Evolutionary conservation across 1,140 invertebrate species (phyloP), one percentile per base, ranked within the genome.

Genomic region (Papilio aristodemus): DNA sequence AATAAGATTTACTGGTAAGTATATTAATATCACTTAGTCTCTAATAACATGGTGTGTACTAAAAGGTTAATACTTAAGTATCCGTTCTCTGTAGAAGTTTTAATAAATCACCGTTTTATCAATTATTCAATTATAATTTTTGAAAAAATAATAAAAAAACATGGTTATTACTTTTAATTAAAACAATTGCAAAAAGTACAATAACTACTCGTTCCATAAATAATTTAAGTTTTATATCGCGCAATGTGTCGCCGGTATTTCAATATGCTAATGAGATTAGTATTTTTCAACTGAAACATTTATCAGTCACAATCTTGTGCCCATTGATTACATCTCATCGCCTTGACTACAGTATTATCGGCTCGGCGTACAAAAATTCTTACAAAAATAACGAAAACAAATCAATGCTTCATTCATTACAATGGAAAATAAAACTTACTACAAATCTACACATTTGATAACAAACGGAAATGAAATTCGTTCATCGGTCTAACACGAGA

Each of bases 401-500:
- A 66, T 50, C 63, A 69, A 74, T 74, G 38, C 62, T 71, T 68
- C 72, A 77, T 74, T 77, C 71, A 77, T 71, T 50, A 59, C 41
- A 50, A 69, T 57, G 72, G 72, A 77, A 62, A 62, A 68, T 60
- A 62, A 67, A 74, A 66, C 39, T 11, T 50, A 43, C 72, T 63
- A 71, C 66, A 63, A 69, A 67, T 69, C 59, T 17, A 59, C 54
- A 67, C 62, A 63, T 64, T 43, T 69, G 74, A 78, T 77, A 75
- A 72, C 67, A 32, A 46, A 59, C 71, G 78, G 73, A 79, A 75
- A 75, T 71, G 58, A 73, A 67, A 63, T 68, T 37, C 46, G 71
- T 69, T 68, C 62, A 67, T 68, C 60, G 43, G 10, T 50, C 50
- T 63, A 60, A 66, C 71, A 75, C 73, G 46, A 54, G 46, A 72